Evolutionary conservation across 2,797 vertebrate genomes (phyloP).

Genomic region (Myotis findleyi): DNA sequence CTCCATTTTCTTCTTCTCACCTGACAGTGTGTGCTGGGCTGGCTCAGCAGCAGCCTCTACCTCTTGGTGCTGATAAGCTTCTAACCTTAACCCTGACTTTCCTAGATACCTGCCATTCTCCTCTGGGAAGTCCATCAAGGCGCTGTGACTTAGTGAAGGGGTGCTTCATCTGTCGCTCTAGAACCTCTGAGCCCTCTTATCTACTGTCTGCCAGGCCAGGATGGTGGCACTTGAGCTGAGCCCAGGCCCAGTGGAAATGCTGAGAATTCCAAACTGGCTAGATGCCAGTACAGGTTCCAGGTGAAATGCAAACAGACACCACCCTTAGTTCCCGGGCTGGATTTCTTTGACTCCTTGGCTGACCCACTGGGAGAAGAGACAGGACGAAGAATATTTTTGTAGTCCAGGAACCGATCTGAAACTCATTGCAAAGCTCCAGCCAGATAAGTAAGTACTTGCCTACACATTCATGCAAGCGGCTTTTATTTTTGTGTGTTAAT

Average conservation of each 20-base stretch:
- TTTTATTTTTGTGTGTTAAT: slow-evolving; percentile 43
- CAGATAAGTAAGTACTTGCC: slow-evolving; percentile 59
- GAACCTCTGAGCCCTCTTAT: slow-evolving; percentile 11
- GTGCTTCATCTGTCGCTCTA: not conserved
- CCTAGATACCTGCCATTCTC: not conserved
- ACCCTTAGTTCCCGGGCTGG: not conserved
- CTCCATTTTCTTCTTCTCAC: not conserved
- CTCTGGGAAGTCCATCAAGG: not conserved
- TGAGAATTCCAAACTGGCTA: slow-evolving; percentile 42
- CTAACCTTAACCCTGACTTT: slow-evolving; percentile 1
- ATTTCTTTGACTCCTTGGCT: slow-evolving; percentile 60
- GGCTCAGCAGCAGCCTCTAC: not conserved
- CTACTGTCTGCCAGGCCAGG: not conserved
- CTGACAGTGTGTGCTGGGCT: not conserved
- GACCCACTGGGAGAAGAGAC: slow-evolving; percentile 54
- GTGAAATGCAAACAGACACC: slow-evolving; percentile 56
- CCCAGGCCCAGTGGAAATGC: slow-evolving; percentile 33
- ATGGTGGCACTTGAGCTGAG: slow-evolving; percentile 45
- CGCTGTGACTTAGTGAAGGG: not conserved
- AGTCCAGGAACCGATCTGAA: slow-evolving; percentile 58
- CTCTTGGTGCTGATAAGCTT: not conserved
- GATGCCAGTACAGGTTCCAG: slow-evolving; percentile 16
- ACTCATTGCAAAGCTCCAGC: slow-evolving; percentile 61
- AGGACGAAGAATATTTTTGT: slow-evolving; percentile 55
- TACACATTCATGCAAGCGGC: not conserved